Evolutionary conservation across 2,888 invertebrate species (phyloP).

Genomic region (Protula sp.): DNA sequence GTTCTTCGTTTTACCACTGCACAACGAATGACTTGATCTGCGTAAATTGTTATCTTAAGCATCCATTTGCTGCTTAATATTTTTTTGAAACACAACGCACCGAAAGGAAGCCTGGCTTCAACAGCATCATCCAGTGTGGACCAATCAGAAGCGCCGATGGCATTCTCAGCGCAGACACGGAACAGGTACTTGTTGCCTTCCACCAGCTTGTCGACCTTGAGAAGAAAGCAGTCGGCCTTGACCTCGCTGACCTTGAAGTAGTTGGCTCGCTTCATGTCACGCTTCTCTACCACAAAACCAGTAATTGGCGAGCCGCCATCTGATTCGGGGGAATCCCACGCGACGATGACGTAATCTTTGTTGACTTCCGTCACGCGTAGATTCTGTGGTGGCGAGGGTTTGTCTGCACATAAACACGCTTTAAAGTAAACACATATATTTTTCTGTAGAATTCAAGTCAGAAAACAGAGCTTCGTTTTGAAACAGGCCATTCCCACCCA

Average conservation of each 20-base stretch:
- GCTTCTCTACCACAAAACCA: conserved; percentile 42
- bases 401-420: no score
- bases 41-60: no score
- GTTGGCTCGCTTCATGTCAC: conserved; percentile 29
- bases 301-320: conserved; percentile 50
- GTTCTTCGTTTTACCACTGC: no score
- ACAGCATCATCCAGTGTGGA: conserved; percentile 23
- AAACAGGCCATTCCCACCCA: no score
- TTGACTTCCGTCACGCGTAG: conserved; percentile 35
- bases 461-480: no score
- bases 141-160: conserved; percentile 62
- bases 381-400: conserved; percentile 43
- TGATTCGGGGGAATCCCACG: conserved; percentile 54
- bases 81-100: no score
- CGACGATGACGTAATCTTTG: conserved; percentile 35
- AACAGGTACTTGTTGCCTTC: conserved; percentile 80
- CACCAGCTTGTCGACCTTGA: conserved; percentile 58
- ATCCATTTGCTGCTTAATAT: no score
- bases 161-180: conserved; percentile 79
- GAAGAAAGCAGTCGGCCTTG: conserved; percentile 9
- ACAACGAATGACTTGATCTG: no score
- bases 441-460: no score
- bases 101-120: conserved; percentile 20
- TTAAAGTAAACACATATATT: no score
- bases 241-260: conserved; percentile 12